These are phyloP conservation scores for Huso huso DNA, from an alignment of 2,797 vertebrate genomes.

Conservation along the genomic window DNA sequence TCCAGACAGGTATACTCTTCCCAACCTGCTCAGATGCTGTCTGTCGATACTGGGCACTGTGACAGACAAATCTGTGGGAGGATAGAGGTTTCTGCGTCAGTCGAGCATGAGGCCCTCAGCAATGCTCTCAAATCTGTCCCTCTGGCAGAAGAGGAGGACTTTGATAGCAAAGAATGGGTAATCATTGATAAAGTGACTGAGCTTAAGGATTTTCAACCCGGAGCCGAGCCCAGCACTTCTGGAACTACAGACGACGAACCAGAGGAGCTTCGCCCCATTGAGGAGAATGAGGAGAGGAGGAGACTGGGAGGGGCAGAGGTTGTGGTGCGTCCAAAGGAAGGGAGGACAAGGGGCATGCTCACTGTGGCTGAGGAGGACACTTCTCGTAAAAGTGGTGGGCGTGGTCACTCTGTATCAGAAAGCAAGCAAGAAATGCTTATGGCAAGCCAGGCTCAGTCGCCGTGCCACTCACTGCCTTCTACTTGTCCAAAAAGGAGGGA, in stretches of 20 bases:
- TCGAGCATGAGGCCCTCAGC: conserved; percentile 91
- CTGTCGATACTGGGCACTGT: conserved; percentile 76
- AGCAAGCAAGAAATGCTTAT: conserved; percentile 50
- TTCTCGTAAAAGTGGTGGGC: conserved; percentile 50
- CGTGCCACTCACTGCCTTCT: conserved; percentile 79
- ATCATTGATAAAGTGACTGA: conserved; percentile 96
- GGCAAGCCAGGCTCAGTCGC: conserved; percentile 74
- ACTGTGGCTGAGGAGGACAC: conserved; percentile 78
- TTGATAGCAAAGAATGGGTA: conserved; percentile 97
- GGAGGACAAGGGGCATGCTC: conserved; percentile 71
- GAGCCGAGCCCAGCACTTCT: conserved; percentile 83
- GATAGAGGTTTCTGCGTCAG: conserved; percentile 83
- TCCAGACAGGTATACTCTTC: conserved; percentile 91
- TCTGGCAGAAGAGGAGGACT: conserved; percentile 95
- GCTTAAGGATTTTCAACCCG: conserved; percentile 86
- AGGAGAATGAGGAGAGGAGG: conserved; percentile 79
- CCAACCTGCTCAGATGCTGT: conserved; percentile 94
- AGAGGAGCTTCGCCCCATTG: conserved; percentile 87
- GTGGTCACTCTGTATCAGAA: conserved; percentile 48
- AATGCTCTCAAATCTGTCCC: conserved; percentile 94
- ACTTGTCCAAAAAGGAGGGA: conserved; percentile 77
- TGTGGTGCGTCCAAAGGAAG: conserved; percentile 69
- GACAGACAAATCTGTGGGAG: conserved; percentile 79
- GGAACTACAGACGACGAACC: conserved; percentile 95
- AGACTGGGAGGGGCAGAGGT: conserved; percentile 57